Conservation (phyloP, 2,113 vertebrate species). For the Zapornia atra region DNA sequence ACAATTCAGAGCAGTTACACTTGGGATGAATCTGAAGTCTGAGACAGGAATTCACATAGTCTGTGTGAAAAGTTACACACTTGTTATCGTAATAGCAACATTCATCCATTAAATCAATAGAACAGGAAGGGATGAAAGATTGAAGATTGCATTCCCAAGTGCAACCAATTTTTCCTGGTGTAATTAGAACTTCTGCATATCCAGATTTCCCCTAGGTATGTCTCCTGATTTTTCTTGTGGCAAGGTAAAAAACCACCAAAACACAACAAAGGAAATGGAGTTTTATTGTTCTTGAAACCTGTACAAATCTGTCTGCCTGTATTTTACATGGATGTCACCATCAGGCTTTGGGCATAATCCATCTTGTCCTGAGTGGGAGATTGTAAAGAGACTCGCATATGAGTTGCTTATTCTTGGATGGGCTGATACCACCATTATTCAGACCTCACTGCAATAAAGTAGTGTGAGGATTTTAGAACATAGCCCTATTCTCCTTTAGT, state of each 20-base stretch:
- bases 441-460: not conserved
- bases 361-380: not conserved
- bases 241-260: not conserved
- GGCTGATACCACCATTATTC: not conserved
- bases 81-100: not conserved
- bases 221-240: not conserved
- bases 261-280: accelerated
- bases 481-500: not conserved
- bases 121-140: not conserved
- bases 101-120: not conserved
- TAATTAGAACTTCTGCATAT: not conserved
- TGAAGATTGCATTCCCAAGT: not conserved
- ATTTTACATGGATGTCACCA: not conserved
- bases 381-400: not conserved
- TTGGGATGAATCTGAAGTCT: not conserved
- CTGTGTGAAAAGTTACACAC: not conserved
- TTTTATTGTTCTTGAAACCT: not conserved
- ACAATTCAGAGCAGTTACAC: not conserved
- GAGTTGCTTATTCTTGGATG: not conserved
- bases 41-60: not conserved
- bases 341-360: not conserved
- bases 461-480: not conserved
- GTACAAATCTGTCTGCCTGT: not conserved
- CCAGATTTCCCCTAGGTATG: not conserved
- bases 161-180: not conserved